Evolutionary conservation across 1,140 invertebrate genomes (phyloP).

Genomic region (Sesamia nonagrioides): DNA sequence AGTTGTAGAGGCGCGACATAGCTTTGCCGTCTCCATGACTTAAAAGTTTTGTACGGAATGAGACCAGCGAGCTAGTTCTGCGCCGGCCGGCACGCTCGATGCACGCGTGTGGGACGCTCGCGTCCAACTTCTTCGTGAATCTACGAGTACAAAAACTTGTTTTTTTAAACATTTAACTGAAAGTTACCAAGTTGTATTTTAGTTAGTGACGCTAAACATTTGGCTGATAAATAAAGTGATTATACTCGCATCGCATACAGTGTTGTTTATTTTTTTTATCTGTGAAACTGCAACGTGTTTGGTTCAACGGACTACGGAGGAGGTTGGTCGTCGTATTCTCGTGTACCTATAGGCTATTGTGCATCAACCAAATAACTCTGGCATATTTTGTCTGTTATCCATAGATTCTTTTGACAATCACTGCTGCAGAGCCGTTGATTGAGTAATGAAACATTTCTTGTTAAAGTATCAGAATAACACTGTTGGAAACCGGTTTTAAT

Average conservation of each 20-base stretch:
- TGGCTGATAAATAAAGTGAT: constrained; percentile 56
- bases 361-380: constrained; percentile 77
- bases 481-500: background rate
- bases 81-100: constrained; percentile 80
- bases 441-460: background rate
- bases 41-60: constrained; percentile 86
- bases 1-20: constrained; percentile 86
- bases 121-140: constrained; percentile 77
- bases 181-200: constrained; percentile 19
- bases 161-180: constrained; percentile 42
- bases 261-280: constrained; percentile 79
- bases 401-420: constrained; percentile 14
- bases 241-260: constrained; percentile 47
- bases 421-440: background rate
- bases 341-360: constrained; percentile 77
- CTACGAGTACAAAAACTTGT: constrained; percentile 75
- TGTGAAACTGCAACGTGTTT: constrained; percentile 86
- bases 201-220: constrained; percentile 43
- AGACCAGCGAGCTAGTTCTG: constrained; percentile 81
- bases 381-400: constrained; percentile 57
- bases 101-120: constrained; percentile 69
- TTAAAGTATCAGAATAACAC: no score
- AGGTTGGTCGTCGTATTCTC: constrained; percentile 82
- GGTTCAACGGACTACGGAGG: constrained; percentile 84
- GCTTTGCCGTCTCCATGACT: constrained; percentile 87